A percentile compares a stretch with the other conserved stretches of the same genome.
Conservation (phyloP, 2,888 invertebrate species). For the Podabrus alpinus region DNA sequence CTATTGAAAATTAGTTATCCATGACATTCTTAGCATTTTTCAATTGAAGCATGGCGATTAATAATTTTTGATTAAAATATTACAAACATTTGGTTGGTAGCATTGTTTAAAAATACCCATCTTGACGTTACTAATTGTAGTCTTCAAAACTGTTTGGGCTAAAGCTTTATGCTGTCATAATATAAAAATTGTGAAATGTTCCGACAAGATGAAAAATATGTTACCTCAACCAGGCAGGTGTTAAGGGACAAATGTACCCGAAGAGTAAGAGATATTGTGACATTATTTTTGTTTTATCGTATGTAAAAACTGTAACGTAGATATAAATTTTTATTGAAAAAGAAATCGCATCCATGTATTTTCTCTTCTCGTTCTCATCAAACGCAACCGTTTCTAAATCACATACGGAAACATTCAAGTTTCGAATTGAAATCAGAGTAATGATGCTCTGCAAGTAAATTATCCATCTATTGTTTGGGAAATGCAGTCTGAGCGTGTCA, state of each 20-base stretch:
- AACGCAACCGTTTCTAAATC: slow-evolving; percentile 13
- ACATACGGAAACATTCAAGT: slow-evolving; percentile 23
- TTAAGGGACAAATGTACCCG: background rate
- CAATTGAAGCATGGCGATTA: background rate
- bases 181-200: background rate
- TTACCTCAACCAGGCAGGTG: background rate
- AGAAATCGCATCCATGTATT: background rate
- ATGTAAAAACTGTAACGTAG: background rate
- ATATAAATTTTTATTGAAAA: background rate
- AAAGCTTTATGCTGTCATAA: background rate
- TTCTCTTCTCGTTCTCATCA: too few species aligned
- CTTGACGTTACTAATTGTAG: background rate
- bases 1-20: background rate
- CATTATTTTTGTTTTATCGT: background rate
- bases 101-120: background rate
- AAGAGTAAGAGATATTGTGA: background rate
- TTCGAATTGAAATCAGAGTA: slow-evolving; percentile 37
- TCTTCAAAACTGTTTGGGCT: background rate
- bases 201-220: background rate
- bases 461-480: slow-evolving; percentile 39
- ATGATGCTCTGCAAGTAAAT: slow-evolving; percentile 36
- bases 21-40: background rate
- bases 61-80: too few species aligned
- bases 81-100: too few species aligned
- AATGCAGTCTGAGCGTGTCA: slow-evolving; percentile 38